These are phyloP conservation scores for Rhodeus uyekii DNA, from an alignment of 2,797 vertebrate genomes.

Conservation along the genomic window DNA sequence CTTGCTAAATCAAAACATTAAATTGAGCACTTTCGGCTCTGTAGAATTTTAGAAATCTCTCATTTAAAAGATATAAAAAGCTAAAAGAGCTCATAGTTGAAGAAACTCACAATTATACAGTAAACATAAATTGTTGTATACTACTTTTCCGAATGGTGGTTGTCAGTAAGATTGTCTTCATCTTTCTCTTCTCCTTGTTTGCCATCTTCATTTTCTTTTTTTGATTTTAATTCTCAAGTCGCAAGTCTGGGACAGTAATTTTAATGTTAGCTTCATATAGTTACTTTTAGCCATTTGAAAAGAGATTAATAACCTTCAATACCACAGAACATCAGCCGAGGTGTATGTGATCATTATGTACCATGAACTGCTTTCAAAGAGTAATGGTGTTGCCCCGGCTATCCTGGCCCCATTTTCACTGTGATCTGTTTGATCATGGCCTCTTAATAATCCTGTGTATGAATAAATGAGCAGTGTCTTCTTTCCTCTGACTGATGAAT, in stretches of 20 bases:
- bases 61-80: no score
- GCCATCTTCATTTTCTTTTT: no score
- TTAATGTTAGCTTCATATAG: background rate
- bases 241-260: background rate
- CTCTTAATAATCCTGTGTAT: conserved; percentile 9
- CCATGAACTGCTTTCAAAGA: conserved; percentile 11
- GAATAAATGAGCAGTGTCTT: conserved; percentile 13
- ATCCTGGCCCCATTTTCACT: conserved; percentile 17
- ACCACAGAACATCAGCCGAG: background rate
- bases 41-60: no score
- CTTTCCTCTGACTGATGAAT: background rate
- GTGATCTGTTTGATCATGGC: conserved; percentile 15
- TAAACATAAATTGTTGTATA: no score
- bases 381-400: conserved; percentile 17
- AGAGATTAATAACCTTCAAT: background rate
- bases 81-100: no score
- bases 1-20: no score
- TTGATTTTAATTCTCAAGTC: background rate
- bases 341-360: conserved; percentile 19
- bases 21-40: no score
- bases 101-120: no score
- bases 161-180: no score
- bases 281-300: background rate
- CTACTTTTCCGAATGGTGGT: no score
- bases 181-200: no score